phyloP scores from a whole-genome alignment of 1,140 invertebrate species.

The Aphelenchoides avenae region DNA sequence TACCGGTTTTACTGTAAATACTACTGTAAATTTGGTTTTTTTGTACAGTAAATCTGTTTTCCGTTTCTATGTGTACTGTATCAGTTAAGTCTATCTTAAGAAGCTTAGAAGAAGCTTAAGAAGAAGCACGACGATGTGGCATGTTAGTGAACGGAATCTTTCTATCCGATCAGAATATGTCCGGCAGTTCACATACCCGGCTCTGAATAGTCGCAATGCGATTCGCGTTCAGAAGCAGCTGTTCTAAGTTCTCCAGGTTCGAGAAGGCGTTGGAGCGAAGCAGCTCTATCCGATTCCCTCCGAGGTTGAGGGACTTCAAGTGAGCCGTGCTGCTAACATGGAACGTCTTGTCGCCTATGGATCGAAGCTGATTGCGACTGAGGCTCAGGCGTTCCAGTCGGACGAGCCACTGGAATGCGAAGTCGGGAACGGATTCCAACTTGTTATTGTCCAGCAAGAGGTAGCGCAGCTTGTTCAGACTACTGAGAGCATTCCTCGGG shows the following conservation, averaged over 20 bases:
- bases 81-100: not conserved
- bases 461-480: slow-evolving; percentile 20
- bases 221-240: slow-evolving; percentile 30
- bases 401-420: slow-evolving; percentile 35
- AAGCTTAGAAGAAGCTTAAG: too few species aligned
- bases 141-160: slow-evolving; percentile 5
- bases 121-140: not conserved
- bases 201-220: slow-evolving; percentile 25
- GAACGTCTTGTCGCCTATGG: slow-evolving; percentile 36
- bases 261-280: slow-evolving; percentile 23
- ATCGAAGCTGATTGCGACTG: slow-evolving; percentile 25
- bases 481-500: slow-evolving; percentile 24
- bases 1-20: not conserved
- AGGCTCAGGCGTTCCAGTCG: slow-evolving; percentile 31
- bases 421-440: slow-evolving; percentile 28
- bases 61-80: slow-evolving; percentile 3
- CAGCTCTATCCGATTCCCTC: slow-evolving; percentile 23
- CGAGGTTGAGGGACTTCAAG: slow-evolving; percentile 24
- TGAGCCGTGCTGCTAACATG: slow-evolving; percentile 26
- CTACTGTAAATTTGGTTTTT: not conserved
- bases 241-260: slow-evolving; percentile 32
- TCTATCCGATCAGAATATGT: not conserved
- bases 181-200: slow-evolving; percentile 7
- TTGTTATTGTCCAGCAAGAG: slow-evolving; percentile 30
- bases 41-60: slow-evolving; percentile 2